Evolutionary conservation across 1,140 invertebrate species (phyloP), one percentile per base, ranked within the genome.

Genomic region (Anastrepha ludens): DNA sequence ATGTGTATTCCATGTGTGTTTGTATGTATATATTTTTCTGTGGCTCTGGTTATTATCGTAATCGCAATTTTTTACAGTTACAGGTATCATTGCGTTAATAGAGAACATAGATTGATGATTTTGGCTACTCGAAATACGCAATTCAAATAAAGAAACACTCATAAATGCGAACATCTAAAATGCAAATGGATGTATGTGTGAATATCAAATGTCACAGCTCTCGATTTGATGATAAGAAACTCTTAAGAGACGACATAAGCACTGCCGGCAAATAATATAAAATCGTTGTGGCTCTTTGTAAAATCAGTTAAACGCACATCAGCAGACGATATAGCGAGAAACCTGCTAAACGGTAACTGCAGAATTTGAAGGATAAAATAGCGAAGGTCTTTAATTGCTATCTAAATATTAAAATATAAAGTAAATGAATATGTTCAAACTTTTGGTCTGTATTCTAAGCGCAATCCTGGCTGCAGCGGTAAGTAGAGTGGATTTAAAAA

Each of bases 61-160:
- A 29, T 29, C 29, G 29, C 29, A 29, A 29, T 29, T 29, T 29
- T 29, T 29, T 29, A 29, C 11, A n/a, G 41, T 44, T 15, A 3
- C 15, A 41, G 67, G 13, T 47, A 74, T 74, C 17, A 74, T 44
- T n/a, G 67, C 0, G 67, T n/a, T 44, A 9, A 74, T n/a, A 74
- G 44, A 74, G 3, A 44, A n/a, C 41, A 65, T 29, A 65, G 6
- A 65, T 74, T 17, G 11, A 74, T 74, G 41, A 47, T 9, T 20
- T 13, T 7, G 39, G 41, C 67, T 74, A 74, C 67, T 74, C 39
- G 67, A 74, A 74, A 74, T 74, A 74, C 67, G 67, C 41, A 74
- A 74, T 17, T 44, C 41, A 74, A 74, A 74, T 41, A 17, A 0
- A 3, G 13, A 74, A 15, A 17, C 11, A 74, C 67, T 44, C 11